Evolutionary conservation across 2,888 invertebrate genomes (phyloP), one percentile per base, ranked within the genome.

Genomic region (Diarsia rubi): DNA sequence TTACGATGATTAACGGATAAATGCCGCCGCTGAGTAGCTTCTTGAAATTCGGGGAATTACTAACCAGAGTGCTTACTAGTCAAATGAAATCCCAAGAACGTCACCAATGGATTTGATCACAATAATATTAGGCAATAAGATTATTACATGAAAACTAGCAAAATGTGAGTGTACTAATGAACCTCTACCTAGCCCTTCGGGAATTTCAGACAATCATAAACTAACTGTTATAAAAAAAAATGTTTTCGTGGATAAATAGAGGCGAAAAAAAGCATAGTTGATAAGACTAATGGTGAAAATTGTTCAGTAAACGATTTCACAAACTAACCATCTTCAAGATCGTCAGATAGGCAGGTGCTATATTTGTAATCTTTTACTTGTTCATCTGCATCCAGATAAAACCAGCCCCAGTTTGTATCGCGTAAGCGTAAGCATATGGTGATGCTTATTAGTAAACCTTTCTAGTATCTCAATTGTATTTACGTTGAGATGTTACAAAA

Each of bases 41-140:
- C 31, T 57, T 31, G 8, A 54, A 27, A 54, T 31, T 54, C 57
- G 69, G 21, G 57, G 47, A 47, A 37, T 69, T 59, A 69, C 45
- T 37, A 5, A 1, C 4, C 45, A 37, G 8, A 31, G 6, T 44
- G 44, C 27, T 47, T 3, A 52, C 27, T 47, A 1, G 1, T 24
- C 16, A 44, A 27, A 19, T 37, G 24, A 59, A 69, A 42, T 45
- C 16, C 70, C 27, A 27, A 73, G 31, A 72, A 42, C 0, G n/a
- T 42, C 24, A 6, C 24, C 14, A 37, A 59, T 27, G 4, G 16
- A 37, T 47, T 21, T 11, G 21, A 60, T 70, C 47, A 42, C 59
- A 69, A 8, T 12, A 14, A 45, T 45, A 45, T 14, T 45, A 45
- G 37, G 6, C 37, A 37, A 8, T 8, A 37, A 8, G 37, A 0